phyloP scores from a whole-genome alignment of 2,888 invertebrate genomes.

The Chymomyza amoena region DNA sequence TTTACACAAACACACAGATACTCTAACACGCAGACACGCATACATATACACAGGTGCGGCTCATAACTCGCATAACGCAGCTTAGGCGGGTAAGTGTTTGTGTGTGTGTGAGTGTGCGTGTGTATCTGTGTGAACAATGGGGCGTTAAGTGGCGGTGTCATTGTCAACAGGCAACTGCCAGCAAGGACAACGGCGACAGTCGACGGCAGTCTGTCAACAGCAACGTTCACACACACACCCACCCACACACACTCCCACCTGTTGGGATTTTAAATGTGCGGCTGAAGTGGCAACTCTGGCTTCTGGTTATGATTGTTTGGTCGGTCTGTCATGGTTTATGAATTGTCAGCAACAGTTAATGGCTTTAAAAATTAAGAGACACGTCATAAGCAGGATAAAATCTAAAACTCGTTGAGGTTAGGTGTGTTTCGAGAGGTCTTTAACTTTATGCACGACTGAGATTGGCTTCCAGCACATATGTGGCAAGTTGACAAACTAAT shows the following conservation, averaged over 20 bases:
- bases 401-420: not conserved
- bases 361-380: not conserved
- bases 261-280: not conserved
- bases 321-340: not conserved
- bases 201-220: not conserved
- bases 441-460: not conserved
- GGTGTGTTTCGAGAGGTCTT: not conserved
- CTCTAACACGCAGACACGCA: too few species aligned
- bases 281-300: not conserved
- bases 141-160: not conserved
- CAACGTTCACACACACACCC: not conserved
- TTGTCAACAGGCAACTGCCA: not conserved
- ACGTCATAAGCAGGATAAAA: not conserved
- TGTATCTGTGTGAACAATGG: not conserved
- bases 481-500: too few species aligned
- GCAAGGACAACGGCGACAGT: not conserved
- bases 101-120: not conserved
- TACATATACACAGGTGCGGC: slow-evolving; percentile 2
- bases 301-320: not conserved
- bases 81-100: not conserved
- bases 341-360: not conserved
- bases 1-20: not conserved
- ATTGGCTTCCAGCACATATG: too few species aligned
- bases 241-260: not conserved
- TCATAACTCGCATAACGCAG: slow-evolving; percentile 32